Base-by-base conservation (phyloP, 2,113 vertebrate species). In the Xyrauchen texanus region DNA sequence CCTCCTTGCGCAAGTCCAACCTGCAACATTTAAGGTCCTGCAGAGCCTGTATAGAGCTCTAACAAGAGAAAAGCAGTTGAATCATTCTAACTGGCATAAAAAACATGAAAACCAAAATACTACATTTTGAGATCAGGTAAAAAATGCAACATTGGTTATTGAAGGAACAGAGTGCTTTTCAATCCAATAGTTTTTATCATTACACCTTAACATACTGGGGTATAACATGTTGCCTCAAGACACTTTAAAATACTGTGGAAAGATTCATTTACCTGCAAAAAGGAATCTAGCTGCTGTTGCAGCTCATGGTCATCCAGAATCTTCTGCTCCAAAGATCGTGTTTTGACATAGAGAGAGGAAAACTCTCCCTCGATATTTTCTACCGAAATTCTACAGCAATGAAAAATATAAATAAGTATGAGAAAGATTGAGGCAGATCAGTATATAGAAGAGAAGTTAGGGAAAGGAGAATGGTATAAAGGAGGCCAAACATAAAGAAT, bases 331-430 rank as follows among this genome's bases (percentile, higher is more conserved):
- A 99, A 89, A 13, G 93, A 92, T 87, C 84, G 93, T 49, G 94
- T 95, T 83, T 95, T 95, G 72, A 91, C 88, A 53, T 91, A 94
- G 7, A 99, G 90, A 0, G 95, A 96, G 61, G 93, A 93, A 47
- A 97, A 93, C 76, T 99, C 97, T 58, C 89, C 68, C 82, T 99
- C 97, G 0, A 95, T 91, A 89, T 89, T 97, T 82, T 99, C 97
- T 88, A 95, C 91, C 16, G 97, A 98, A 83, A 99, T 93, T 85
- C 98, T 99, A 74, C 47, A 90, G 81, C 55, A 73, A 42, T 7
- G 76, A 8, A 67, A 49, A 7, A 34, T 34, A 34, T n/a, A 4
- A 82, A 66, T 3, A 8, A 63, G 58, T 4, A 3, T 63, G 46
- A 46, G 13, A 47, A 49, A 66, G 15, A 75, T 13, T 16, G 51